Conservation (phyloP, 2,113 vertebrate genomes). For the Pangasianodon hypophthalmus region DNA sequence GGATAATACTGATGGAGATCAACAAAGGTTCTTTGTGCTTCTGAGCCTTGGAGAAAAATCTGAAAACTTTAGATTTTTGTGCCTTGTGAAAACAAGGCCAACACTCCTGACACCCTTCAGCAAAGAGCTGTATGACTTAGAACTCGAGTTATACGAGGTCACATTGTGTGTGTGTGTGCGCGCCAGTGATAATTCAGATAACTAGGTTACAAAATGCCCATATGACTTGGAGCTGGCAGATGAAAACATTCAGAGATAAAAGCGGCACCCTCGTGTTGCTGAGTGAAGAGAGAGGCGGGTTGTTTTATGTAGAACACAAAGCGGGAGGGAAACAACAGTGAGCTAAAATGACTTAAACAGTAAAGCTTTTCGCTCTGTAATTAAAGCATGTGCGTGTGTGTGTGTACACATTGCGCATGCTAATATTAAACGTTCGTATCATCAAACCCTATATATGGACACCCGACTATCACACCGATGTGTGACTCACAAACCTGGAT, state of each 20-base stretch:
- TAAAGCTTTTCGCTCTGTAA: neutral
- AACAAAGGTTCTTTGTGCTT: slow-evolving; percentile 5
- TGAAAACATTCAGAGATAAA: slow-evolving; percentile 30
- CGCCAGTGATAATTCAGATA: slow-evolving; percentile 16
- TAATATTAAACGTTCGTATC: neutral
- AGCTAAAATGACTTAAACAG: neutral
- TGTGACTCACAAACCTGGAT: neutral
- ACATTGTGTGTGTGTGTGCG: neutral
- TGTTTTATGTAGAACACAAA: neutral
- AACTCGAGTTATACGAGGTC: slow-evolving; percentile 30
- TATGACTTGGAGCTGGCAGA: slow-evolving; percentile 25
- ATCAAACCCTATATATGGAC: neutral
- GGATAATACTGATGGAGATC: neutral
- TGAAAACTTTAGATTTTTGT: slow-evolving; percentile 9
- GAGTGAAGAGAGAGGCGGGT: neutral
- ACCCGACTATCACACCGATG: neutral
- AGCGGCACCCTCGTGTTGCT: slow-evolving; percentile 8
- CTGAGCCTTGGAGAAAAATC: slow-evolving; percentile 27
- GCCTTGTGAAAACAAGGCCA: slow-evolving; percentile 44
- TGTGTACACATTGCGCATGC: neutral
- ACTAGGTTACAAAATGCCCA: slow-evolving; percentile 37
- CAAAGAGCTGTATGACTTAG: slow-evolving; percentile 36
- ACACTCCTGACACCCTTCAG: slow-evolving; percentile 25
- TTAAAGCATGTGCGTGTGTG: neutral
- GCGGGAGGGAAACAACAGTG: neutral